A percentile compares a stretch with the other conserved stretches of the same genome.
Conservation (phyloP, 2,113 vertebrate species). For the Phrynocephalus versicolor region DNA sequence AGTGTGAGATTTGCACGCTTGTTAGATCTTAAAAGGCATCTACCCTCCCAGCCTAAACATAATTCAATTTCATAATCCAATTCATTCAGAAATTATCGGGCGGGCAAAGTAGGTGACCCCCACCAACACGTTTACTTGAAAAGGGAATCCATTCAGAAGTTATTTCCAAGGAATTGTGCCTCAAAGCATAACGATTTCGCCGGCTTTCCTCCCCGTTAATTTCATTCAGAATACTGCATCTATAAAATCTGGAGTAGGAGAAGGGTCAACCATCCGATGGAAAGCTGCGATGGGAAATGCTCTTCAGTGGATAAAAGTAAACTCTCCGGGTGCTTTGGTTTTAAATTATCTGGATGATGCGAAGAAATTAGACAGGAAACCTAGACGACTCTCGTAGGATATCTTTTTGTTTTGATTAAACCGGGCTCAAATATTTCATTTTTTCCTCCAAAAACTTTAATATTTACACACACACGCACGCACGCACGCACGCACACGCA, state of each 20-base stretch:
- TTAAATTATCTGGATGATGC: neutral
- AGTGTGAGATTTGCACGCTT: neutral
- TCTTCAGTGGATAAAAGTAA: neutral
- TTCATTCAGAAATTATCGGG: neutral
- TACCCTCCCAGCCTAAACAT: neutral
- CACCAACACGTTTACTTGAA: neutral
- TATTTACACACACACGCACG: too few species aligned
- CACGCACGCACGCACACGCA: too few species aligned
- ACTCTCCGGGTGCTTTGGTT: too few species aligned
- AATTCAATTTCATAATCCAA: neutral
- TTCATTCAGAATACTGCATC: too few species aligned
- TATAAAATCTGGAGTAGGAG: neutral
- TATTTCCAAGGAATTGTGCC: neutral
- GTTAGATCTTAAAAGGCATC: neutral
- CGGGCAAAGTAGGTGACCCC: neutral
- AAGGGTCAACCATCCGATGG: neutral
- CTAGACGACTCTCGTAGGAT: too few species aligned
- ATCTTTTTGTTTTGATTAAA: neutral
- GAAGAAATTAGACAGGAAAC: neutral
- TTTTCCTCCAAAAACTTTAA: neutral
- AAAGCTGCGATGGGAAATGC: neutral
- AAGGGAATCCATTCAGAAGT: neutral
- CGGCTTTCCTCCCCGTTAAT: neutral
- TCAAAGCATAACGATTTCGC: too few species aligned
- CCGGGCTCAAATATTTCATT: neutral